Evolutionary conservation across 1,140 invertebrate genomes (phyloP).

Genomic region (Formica exsecta): DNA sequence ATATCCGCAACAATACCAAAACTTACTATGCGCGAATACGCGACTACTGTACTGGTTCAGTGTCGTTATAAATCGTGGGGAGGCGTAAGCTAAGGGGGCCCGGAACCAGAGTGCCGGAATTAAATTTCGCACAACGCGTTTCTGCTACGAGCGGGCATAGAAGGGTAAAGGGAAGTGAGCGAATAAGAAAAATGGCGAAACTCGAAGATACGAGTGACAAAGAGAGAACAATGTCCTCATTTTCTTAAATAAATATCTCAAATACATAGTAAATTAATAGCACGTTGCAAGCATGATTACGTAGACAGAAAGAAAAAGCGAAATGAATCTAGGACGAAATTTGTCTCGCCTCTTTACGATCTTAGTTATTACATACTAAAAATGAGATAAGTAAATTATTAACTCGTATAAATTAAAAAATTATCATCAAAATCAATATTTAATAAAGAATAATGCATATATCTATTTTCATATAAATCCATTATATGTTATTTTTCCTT

Average conservation of each 20-base stretch:
- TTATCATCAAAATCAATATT: neutral
- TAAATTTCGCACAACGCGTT: slow-evolving; percentile 68
- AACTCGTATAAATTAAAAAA: neutral
- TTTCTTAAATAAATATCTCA: slow-evolving; percentile 48
- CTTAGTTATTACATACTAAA: neutral
- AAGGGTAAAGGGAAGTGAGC: slow-evolving; percentile 32
- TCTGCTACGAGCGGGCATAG: slow-evolving; percentile 43
- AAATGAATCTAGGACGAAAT: slow-evolving; percentile 10
- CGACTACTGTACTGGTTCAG: slow-evolving; percentile 55
- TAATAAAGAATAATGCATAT: neutral
- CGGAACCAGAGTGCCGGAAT: slow-evolving; percentile 54
- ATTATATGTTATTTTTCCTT: neutral
- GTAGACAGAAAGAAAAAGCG: neutral
- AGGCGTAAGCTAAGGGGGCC: neutral
- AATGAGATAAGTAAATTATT: neutral
- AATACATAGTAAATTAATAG: slow-evolving; percentile 29
- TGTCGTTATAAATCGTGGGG: slow-evolving; percentile 70
- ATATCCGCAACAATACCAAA: slow-evolving; percentile 69
- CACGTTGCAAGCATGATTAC: slow-evolving; percentile 32
- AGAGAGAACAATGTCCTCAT: slow-evolving; percentile 13
- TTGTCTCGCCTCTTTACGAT: neutral
- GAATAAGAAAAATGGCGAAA: slow-evolving; percentile 45
- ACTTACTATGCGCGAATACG: slow-evolving; percentile 50
- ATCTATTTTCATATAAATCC: too few relatives aligned
- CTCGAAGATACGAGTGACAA: slow-evolving; percentile 33